Evolutionary conservation across 2,888 invertebrate genomes (phyloP).

Genomic region (Tholera decimalis): DNA sequence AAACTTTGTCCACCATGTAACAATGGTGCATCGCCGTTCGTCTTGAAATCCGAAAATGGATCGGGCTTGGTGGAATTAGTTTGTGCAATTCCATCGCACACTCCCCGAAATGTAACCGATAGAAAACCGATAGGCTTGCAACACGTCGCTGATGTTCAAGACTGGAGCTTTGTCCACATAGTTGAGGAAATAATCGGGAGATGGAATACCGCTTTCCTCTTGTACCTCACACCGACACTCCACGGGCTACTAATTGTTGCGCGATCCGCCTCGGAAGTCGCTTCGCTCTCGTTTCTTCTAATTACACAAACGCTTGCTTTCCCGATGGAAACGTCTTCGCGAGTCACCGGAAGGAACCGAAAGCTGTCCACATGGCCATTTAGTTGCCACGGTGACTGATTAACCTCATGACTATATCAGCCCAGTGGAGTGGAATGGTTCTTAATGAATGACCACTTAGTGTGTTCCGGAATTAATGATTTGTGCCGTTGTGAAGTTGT

Average conservation of each 20-base stretch:
- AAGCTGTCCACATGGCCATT: slow-evolving; percentile 53
- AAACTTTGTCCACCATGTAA: too few species aligned
- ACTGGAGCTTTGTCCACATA: too few species aligned
- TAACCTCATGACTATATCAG: slow-evolving; percentile 49
- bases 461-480: slow-evolving; percentile 20
- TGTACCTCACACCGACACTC: slow-evolving; percentile 33
- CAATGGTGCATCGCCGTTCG: too few species aligned
- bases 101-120: too few species aligned
- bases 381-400: slow-evolving; percentile 48
- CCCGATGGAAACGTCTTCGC: slow-evolving; percentile 82
- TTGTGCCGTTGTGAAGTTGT: not conserved
- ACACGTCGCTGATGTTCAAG: too few species aligned
- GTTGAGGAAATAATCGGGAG: too few species aligned
- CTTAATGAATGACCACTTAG: slow-evolving; percentile 30
- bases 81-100: too few species aligned
- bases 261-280: slow-evolving; percentile 88
- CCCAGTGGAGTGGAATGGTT: slow-evolving; percentile 14
- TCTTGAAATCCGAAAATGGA: too few species aligned
- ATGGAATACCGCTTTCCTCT: slow-evolving; percentile 39
- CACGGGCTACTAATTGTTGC: slow-evolving; percentile 82
- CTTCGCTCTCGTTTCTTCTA: slow-evolving; percentile 90
- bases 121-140: too few species aligned
- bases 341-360: slow-evolving; percentile 72
- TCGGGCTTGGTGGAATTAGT: too few species aligned
- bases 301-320: slow-evolving; percentile 86